These are phyloP conservation scores for Thereva unica DNA, from an alignment of 2,888 invertebrate species.

Conservation along the genomic window DNA sequence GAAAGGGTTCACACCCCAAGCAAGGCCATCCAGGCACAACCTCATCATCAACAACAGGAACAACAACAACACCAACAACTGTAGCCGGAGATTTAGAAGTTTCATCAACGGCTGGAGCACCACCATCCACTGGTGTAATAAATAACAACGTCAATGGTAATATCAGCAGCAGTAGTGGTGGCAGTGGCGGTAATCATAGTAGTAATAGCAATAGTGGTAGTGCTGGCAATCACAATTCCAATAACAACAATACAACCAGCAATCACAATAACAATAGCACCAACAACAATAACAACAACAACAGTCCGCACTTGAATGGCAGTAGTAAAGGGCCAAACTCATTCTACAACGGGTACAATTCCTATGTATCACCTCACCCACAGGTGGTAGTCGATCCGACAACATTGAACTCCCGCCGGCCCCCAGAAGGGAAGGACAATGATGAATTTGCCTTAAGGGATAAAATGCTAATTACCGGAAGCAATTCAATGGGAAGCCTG, in stretches of 20 bases:
- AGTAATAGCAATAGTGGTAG: constrained; percentile 1
- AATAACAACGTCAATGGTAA: constrained; percentile 21
- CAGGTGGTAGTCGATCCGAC: constrained; percentile 33
- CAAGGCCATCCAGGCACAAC: constrained; percentile 38
- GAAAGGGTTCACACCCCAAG: constrained; percentile 42
- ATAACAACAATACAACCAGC: constrained; percentile 31
- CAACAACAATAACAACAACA: constrained; percentile 36
- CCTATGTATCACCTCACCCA: constrained; percentile 22
- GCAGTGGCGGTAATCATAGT: too few relatives aligned
- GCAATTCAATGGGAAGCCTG: constrained; percentile 34
- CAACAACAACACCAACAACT: too few relatives aligned
- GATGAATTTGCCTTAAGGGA: constrained; percentile 67
- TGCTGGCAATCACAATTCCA: constrained; percentile 28
- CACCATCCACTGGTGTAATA: constrained; percentile 3
- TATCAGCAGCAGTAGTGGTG: constrained; percentile 10
- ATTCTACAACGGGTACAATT: constrained; percentile 21
- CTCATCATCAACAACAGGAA: constrained; percentile 34
- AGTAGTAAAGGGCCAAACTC: constrained; percentile 43
- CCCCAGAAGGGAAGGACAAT: constrained; percentile 83
- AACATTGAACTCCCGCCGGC: constrained; percentile 53
- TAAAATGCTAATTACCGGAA: constrained; percentile 45
- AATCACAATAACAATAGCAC: constrained; percentile 35
- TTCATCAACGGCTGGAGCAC: constrained; percentile 17
- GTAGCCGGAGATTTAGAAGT: constrained; percentile 30
- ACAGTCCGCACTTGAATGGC: constrained; percentile 45